phyloP scores from a whole-genome alignment of 2,888 invertebrate species.

The Drosophila algonquin region DNA sequence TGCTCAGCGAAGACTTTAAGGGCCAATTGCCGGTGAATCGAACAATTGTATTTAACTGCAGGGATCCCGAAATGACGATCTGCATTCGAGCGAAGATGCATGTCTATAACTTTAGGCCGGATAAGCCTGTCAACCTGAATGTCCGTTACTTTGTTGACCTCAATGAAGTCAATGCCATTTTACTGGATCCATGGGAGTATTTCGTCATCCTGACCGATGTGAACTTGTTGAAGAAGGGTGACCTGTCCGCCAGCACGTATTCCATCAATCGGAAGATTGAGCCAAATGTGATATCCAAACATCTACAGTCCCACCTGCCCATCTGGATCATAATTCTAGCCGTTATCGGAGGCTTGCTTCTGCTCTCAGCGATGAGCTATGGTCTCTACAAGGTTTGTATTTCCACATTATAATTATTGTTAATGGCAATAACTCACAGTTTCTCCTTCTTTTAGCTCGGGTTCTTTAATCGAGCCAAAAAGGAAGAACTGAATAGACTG shows the following conservation, averaged over 20 bases:
- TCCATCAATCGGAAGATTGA: constrained; percentile 78
- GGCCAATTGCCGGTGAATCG: constrained; percentile 82
- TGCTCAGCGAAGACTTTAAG: constrained; percentile 81
- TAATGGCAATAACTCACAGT: not conserved
- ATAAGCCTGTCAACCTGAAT: constrained; percentile 77
- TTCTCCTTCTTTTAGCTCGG: constrained; percentile 80
- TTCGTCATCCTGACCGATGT: constrained; percentile 81
- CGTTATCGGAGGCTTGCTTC: constrained; percentile 83
- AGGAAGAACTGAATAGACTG: constrained; percentile 84
- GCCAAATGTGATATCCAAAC: constrained; percentile 83
- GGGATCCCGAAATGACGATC: constrained; percentile 78
- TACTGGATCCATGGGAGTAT: constrained; percentile 83
- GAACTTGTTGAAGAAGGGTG: constrained; percentile 77
- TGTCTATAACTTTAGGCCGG: constrained; percentile 80
- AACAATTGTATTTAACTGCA: constrained; percentile 84
- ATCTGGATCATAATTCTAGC: constrained; percentile 85
- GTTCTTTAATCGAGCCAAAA: constrained; percentile 85
- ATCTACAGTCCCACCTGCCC: constrained; percentile 77
- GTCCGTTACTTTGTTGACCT: constrained; percentile 81
- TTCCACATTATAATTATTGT: not conserved
- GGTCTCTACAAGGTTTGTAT: constrained; percentile 81
- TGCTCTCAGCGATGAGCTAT: constrained; percentile 82
- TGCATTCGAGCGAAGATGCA: constrained; percentile 81
- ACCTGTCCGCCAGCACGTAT: constrained; percentile 67
- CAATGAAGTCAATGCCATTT: constrained; percentile 82